These are phyloP conservation scores for Vicugna pacos DNA, from an alignment of 2,113 vertebrate species.

Conservation along the genomic window DNA sequence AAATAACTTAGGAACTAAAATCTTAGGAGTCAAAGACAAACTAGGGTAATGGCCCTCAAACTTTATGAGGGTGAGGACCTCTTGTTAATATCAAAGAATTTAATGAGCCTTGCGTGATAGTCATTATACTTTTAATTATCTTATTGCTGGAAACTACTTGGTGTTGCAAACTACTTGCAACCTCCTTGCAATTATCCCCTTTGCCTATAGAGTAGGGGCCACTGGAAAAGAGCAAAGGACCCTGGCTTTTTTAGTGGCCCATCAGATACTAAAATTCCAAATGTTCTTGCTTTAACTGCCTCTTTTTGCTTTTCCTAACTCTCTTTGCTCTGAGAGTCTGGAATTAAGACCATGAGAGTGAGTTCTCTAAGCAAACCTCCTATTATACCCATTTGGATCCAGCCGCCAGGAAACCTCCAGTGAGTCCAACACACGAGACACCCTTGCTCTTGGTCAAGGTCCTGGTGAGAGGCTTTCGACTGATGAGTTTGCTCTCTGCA, in stretches of 20 bases:
- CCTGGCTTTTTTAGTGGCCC: not conserved
- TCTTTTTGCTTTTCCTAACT: not conserved
- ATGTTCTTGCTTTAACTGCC: not conserved
- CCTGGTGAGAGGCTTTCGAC: not conserved
- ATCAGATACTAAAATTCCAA: not conserved
- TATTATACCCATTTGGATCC: not conserved
- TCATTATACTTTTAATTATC: conserved; percentile 76
- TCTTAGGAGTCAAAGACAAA: not conserved
- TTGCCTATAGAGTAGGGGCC: not conserved
- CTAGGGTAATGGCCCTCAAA: conserved; percentile 27
- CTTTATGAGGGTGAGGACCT: conserved; percentile 74
- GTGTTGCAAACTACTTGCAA: conserved; percentile 21
- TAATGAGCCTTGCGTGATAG: conserved; percentile 73
- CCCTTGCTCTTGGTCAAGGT: not conserved
- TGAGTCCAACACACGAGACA: no score
- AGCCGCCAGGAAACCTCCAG: not conserved
- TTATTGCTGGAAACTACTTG: conserved; percentile 59
- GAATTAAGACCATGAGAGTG: not conserved
- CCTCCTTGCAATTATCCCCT: not conserved
- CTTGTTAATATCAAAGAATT: conserved; percentile 75
- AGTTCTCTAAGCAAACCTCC: not conserved
- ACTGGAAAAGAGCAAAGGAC: not conserved
- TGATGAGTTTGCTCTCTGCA: not conserved
- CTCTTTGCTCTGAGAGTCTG: not conserved
- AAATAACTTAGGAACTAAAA: not conserved